A percentile compares a stretch with the other conserved stretches of the same genome.
Conservation (phyloP, 2,888 invertebrate species). For the Melinopterus prodromus region DNA sequence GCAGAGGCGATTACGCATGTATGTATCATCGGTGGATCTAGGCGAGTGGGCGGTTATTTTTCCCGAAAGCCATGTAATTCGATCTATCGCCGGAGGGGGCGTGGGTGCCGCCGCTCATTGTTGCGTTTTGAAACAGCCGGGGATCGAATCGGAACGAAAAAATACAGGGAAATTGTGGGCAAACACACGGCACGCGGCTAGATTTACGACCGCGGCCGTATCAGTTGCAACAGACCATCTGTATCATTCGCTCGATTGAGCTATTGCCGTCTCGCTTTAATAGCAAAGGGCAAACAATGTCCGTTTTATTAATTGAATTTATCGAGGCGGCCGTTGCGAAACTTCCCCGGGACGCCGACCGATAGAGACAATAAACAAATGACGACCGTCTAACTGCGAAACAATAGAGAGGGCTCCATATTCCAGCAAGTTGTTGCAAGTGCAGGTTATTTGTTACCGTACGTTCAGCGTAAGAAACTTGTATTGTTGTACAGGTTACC, state of each 20-base stretch:
- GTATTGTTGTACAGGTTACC: too few species aligned
- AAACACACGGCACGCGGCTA: slow-evolving; percentile 19
- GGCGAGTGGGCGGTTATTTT: slow-evolving; percentile 34
- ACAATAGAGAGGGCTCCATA: background rate
- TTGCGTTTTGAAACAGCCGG: slow-evolving; percentile 23
- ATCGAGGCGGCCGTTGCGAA: background rate
- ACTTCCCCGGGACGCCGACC: background rate
- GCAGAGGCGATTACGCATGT: background rate
- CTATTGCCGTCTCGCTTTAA: background rate
- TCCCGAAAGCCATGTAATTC: slow-evolving; percentile 29
- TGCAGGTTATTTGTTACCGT: background rate
- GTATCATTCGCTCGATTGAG: slow-evolving; percentile 19
- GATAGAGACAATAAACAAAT: background rate
- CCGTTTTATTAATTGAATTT: slow-evolving; percentile 4
- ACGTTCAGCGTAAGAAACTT: background rate
- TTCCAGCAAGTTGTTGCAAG: background rate
- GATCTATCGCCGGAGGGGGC: slow-evolving; percentile 27
- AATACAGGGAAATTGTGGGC: slow-evolving; percentile 21
- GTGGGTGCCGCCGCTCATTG: slow-evolving; percentile 27
- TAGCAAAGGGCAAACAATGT: slow-evolving; percentile 4
- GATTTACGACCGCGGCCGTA: slow-evolving; percentile 18
- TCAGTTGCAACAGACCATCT: slow-evolving; percentile 18
- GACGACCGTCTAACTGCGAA: background rate
- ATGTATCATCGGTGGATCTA: slow-evolving; percentile 18
- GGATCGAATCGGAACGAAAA: background rate